Base-by-base conservation (phyloP, 1,140 invertebrate genomes). In the Drosophila elegans region DNA sequence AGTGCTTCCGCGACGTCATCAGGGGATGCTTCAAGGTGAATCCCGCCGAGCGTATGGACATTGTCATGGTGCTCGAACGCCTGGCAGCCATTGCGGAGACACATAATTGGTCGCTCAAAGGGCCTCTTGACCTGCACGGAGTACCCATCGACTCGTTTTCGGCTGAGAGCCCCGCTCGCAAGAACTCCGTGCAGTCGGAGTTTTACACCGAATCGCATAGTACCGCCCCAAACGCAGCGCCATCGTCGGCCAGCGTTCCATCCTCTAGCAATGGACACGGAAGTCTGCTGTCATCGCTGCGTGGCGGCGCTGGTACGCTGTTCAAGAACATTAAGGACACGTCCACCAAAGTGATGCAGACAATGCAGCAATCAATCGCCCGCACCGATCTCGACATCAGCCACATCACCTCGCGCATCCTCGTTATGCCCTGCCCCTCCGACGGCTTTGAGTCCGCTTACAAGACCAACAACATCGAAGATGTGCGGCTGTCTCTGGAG, bases 261-360 rank as follows among this genome's bases (percentile, higher is more conserved):
- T n/a, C 59, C 27, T 73, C 81, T 67, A 59, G 54, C 25, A 93
- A 74, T 55, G 94, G 94, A 13, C 73, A 76, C 34, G 61, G 53
- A 3, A 95, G 96, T 32, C 90, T 97, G 11, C 97, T 98, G 83
- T 97, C 96, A 10, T 97, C 96, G 0, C 93, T 98, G 3, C 95
- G 95, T 81, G 97, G 97, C 29, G 97, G 96, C 46, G 96, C 97
- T 36, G 97, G 96, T 13, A 97, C 95, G 83, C 95, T 98, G 75
- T 93, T 99, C 44, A 98, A 98, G 79, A 99, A 99, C 91, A 93
- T 99, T 12, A 98, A 98, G 92, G 98, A 99, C 89, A 98, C 98
- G 1, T 98, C 98, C 6, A 96, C 95, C 13, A 98, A 98, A 95
- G 97, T 99, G 12, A 98, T 99, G 95, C 97, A 98, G 91, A 97